These are phyloP conservation scores for Sinocyclocheilus grahami DNA, from an alignment of 2,113 vertebrate species.

Conservation along the genomic window DNA sequence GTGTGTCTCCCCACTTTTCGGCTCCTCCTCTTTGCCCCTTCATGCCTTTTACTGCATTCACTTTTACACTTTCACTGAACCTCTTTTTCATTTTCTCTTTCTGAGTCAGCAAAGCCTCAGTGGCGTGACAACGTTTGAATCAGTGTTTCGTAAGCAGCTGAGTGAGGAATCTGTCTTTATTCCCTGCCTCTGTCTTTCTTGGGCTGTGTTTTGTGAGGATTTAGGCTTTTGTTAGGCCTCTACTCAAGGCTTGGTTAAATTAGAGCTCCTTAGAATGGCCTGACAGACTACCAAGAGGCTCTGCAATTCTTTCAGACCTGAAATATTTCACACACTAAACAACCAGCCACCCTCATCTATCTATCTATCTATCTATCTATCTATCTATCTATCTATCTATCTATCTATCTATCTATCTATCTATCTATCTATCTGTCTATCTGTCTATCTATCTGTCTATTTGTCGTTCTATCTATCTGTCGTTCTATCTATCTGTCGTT, in stretches of 20 bases:
- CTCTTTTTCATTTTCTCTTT: background rate
- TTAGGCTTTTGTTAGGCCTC: background rate
- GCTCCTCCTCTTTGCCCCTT: background rate
- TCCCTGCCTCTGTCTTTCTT: background rate
- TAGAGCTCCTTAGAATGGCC: background rate
- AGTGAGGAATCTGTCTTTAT: background rate
- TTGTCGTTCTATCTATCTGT: background rate
- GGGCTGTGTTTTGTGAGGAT: slow-evolving; percentile 10
- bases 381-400: too few species aligned
- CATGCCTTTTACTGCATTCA: background rate
- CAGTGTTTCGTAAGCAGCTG: slow-evolving; percentile 23
- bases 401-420: too few species aligned
- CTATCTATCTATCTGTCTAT: too few species aligned
- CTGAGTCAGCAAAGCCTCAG: background rate
- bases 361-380: too few species aligned
- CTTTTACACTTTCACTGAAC: background rate
- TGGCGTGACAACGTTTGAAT: background rate
- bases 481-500: background rate
- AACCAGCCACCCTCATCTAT: too few species aligned
- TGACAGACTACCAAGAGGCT: background rate
- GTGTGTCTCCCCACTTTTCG: background rate
- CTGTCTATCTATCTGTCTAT: too few species aligned
- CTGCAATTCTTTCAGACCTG: background rate
- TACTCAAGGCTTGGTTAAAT: background rate
- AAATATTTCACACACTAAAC: background rate